A percentile compares a stretch with the other conserved stretches of the same genome.
Evolutionary conservation across 2,888 invertebrate genomes (phyloP).

Genomic region (Anarsia innoxiella): DNA sequence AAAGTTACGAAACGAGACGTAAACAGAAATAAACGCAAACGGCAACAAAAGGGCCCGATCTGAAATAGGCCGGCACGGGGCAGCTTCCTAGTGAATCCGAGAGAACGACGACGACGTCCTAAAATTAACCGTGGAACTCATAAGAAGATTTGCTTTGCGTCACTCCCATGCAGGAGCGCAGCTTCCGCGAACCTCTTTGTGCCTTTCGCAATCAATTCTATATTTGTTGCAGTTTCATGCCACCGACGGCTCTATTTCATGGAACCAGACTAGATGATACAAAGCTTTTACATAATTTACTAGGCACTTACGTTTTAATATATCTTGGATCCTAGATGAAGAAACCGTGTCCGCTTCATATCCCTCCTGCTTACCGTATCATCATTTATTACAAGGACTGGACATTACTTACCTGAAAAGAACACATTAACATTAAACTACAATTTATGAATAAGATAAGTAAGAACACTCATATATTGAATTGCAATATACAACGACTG

Average conservation of each 20-base stretch:
- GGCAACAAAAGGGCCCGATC: conserved; percentile 62
- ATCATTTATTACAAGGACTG: background rate
- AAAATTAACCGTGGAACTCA: conserved; percentile 40
- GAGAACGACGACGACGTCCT: conserved; percentile 40
- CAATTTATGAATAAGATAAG: background rate
- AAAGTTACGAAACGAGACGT: conserved; percentile 69
- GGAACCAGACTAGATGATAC: background rate
- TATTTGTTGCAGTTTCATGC: conserved; percentile 8
- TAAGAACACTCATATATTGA: background rate
- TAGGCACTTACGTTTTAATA: too few species aligned
- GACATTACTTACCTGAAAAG: conserved; percentile 9
- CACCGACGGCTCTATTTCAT: background rate
- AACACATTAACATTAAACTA: conserved; percentile 3
- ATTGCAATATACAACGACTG: background rate
- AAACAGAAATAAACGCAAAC: conserved; percentile 61
- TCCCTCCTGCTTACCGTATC: background rate
- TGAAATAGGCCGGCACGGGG: conserved; percentile 58
- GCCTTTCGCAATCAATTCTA: conserved; percentile 14
- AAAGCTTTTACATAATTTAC: too few species aligned
- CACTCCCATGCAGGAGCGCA: conserved; percentile 16
- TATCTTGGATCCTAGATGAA: too few species aligned
- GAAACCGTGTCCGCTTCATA: too few species aligned
- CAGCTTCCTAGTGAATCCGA: conserved; percentile 56
- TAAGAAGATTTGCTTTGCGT: conserved; percentile 13
- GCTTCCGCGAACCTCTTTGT: conserved; percentile 13